These are phyloP conservation scores for Resseliella maxima DNA, from an alignment of 2,888 invertebrate species.

Conservation along the genomic window DNA sequence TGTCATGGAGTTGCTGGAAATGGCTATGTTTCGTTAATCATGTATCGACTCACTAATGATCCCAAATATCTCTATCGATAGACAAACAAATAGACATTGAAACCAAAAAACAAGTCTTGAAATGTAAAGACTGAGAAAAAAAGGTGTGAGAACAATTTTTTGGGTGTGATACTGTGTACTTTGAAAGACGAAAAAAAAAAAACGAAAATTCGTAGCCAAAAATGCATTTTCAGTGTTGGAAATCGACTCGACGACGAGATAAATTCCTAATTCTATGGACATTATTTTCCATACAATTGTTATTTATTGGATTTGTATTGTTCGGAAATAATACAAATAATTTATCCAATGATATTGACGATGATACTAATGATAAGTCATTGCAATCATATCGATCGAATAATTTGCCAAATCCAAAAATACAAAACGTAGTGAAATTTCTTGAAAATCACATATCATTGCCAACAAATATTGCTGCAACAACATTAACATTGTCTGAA, in stretches of 20 bases:
- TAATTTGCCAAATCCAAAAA: conserved; percentile 31
- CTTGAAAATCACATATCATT: conserved; percentile 44
- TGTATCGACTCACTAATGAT: conserved; percentile 80
- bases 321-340: neutral
- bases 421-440: conserved; percentile 4
- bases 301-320: conserved; percentile 63
- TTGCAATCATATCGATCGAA: conserved; percentile 45
- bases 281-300: conserved; percentile 64
- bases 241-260: conserved; percentile 56
- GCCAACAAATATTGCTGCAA: neutral
- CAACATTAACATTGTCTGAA: neutral
- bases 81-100: too few relatives aligned
- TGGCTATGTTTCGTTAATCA: conserved; percentile 83
- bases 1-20: conserved; percentile 90
- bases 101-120: too few relatives aligned
- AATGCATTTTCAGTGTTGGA: conserved; percentile 43
- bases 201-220: conserved; percentile 7
- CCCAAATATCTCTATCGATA: conserved; percentile 77
- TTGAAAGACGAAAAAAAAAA: too few relatives aligned
- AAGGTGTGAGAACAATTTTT: neutral
- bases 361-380: neutral
- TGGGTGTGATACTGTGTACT: conserved; percentile 23
- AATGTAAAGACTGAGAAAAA: conserved; percentile 21
- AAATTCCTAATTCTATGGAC: conserved; percentile 64
- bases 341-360: conserved; percentile 6